These are phyloP conservation scores for Arothron firmamentum DNA, from an alignment of 2,113 vertebrate genomes.

Conservation along the genomic window DNA sequence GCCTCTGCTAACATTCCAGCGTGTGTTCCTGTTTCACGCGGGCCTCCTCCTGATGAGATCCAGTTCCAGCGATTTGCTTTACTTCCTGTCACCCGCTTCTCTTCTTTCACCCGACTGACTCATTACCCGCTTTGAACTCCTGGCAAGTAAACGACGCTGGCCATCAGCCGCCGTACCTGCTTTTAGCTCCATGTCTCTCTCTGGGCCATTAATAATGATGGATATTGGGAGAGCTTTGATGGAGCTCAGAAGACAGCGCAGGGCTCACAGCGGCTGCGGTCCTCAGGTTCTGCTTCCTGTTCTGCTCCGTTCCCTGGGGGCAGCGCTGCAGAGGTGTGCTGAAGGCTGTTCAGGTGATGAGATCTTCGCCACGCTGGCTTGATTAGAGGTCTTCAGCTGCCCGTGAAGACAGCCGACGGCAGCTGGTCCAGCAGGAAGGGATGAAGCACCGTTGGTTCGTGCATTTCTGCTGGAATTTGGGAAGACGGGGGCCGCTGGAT, in stretches of 20 bases:
- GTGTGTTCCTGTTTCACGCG: too few species aligned
- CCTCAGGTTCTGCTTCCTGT: background rate
- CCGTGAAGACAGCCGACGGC: conserved; percentile 23
- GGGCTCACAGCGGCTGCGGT: background rate
- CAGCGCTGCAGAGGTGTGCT: background rate
- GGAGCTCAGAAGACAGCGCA: too few species aligned
- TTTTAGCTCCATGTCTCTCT: background rate
- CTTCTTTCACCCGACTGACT: background rate
- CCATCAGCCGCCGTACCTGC: too few species aligned
- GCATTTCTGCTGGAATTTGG: conserved; percentile 22
- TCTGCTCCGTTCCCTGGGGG: too few species aligned
- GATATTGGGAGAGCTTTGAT: background rate
- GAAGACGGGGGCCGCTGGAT: background rate
- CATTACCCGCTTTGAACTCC: background rate
- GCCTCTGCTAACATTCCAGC: background rate
- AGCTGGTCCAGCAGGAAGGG: conserved; percentile 19
- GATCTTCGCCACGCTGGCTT: conserved; percentile 21
- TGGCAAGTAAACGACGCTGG: too few species aligned
- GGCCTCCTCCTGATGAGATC: too few species aligned
- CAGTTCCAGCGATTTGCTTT: background rate
- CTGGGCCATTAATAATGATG: background rate
- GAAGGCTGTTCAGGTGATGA: conserved; percentile 28
- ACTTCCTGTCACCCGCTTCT: background rate
- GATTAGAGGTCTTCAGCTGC: conserved; percentile 15
- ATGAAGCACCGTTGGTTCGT: conserved; percentile 5